These are phyloP conservation scores for Melipona beecheii DNA, from an alignment of 2,888 invertebrate genomes.

Conservation along the genomic window DNA sequence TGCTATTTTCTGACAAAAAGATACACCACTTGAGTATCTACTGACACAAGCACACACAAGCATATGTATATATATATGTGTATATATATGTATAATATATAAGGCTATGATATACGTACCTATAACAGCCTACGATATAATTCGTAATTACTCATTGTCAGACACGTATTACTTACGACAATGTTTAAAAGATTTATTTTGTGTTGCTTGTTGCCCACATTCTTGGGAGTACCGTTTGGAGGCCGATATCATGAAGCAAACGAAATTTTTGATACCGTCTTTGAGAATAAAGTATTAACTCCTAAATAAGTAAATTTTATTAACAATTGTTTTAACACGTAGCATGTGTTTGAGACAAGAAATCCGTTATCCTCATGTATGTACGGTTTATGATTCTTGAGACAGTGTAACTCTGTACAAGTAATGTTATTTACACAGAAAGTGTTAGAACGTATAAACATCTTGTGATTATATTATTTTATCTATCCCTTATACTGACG, in stretches of 20 bases:
- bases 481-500: too few species aligned
- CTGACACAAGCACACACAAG: too few species aligned
- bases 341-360: too few species aligned
- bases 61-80: not conserved
- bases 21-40: too few species aligned
- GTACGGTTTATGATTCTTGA: too few species aligned
- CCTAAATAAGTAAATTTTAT: constrained; percentile 33
- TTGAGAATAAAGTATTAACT: fast-evolving
- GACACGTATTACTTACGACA: not conserved
- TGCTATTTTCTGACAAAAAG: not conserved
- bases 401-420: too few species aligned
- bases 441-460: too few species aligned
- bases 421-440: too few species aligned
- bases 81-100: not conserved
- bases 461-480: too few species aligned
- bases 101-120: not conserved
- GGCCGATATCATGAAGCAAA: not conserved
- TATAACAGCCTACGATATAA: not conserved
- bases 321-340: not conserved
- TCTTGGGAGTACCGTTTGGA: not conserved
- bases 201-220: not conserved
- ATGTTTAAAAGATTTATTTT: constrained; percentile 13
- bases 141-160: not conserved
- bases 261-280: too few species aligned
- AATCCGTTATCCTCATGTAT: too few species aligned